These are phyloP conservation scores for Corythaeola cristata DNA, from an alignment of 2,113 vertebrate species.

Conservation along the genomic window DNA sequence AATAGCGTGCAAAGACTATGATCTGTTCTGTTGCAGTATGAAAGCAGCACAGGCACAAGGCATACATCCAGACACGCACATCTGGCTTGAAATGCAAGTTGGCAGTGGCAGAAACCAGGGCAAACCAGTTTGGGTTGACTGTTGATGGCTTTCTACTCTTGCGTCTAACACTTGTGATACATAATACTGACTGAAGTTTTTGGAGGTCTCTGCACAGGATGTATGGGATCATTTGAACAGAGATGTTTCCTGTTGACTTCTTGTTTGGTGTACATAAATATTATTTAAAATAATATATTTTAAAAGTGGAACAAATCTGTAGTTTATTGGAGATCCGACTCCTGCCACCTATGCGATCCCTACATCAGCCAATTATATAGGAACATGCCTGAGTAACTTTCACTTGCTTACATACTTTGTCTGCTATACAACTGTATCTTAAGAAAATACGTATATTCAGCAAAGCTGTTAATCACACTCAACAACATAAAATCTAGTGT, in stretches of 20 bases:
- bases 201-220: background rate
- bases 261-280: background rate
- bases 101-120: background rate
- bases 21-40: background rate
- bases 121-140: background rate
- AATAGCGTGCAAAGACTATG: background rate
- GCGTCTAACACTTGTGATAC: background rate
- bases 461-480: background rate
- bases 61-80: background rate
- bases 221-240: background rate
- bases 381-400: background rate
- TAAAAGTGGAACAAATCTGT: background rate
- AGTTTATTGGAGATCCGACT: background rate
- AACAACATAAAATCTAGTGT: background rate
- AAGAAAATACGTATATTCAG: background rate
- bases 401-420: background rate
- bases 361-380: background rate
- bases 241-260: background rate
- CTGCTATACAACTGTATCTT: background rate
- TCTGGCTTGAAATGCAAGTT: background rate
- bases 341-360: background rate
- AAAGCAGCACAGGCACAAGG: background rate
- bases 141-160: background rate
- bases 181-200: background rate
- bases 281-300: background rate